phyloP scores from a whole-genome alignment of 2,797 vertebrate species.

The Coregonus sp. region DNA sequence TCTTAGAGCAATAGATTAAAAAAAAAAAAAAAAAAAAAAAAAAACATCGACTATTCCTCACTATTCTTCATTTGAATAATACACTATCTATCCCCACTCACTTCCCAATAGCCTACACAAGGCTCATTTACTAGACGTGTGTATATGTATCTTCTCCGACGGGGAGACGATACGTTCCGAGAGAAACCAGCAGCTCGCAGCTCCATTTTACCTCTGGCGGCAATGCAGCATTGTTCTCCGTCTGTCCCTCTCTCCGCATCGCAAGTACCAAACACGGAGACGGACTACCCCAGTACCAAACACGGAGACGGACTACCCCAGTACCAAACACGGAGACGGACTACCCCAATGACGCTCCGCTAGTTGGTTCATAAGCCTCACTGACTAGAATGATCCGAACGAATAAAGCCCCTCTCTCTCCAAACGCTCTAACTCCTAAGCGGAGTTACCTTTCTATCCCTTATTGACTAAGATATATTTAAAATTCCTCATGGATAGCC shows the following conservation, averaged over 20 bases:
- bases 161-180: neutral
- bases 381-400: neutral
- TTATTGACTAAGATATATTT: neutral
- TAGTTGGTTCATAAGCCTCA: neutral
- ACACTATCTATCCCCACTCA: neutral
- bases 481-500: neutral
- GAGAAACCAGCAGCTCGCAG: neutral
- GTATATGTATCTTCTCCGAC: neutral
- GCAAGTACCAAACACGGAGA: neutral
- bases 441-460: neutral
- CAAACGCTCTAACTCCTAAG: neutral
- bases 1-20: neutral
- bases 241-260: neutral
- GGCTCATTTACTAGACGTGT: neutral
- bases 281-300: neutral
- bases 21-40: no score
- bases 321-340: neutral
- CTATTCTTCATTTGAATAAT: neutral
- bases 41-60: neutral
- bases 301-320: no score
- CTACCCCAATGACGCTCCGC: neutral
- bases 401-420: neutral
- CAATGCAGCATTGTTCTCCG: slow-evolving; percentile 13
- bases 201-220: slow-evolving; percentile 1
- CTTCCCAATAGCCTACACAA: neutral